Conservation (phyloP, 2,113 vertebrate species). For the Lucifuga dentata region DNA sequence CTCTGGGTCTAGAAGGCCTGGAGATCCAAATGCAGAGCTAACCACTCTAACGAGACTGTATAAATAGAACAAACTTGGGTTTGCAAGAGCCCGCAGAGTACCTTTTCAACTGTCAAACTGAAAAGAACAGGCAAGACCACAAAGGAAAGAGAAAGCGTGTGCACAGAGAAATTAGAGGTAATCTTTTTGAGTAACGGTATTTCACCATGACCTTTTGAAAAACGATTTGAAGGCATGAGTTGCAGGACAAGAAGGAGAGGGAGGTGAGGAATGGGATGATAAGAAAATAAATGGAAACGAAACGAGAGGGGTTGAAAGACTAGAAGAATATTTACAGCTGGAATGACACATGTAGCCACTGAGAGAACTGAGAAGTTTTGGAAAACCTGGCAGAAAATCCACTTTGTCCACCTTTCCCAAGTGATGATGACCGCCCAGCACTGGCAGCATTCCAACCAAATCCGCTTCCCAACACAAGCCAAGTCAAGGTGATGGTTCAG, state of each 20-base stretch:
- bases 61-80: constrained; percentile 66
- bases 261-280: constrained; percentile 13
- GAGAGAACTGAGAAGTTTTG: constrained; percentile 16
- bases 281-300: constrained; percentile 56
- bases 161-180: constrained; percentile 17
- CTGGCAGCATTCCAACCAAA: constrained; percentile 37
- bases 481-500: constrained; percentile 61
- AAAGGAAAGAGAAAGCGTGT: background rate
- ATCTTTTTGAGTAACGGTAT: constrained; percentile 45
- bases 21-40: constrained; percentile 50
- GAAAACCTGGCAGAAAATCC: constrained; percentile 46
- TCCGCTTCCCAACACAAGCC: constrained; percentile 34
- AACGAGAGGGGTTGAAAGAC: constrained; percentile 48
- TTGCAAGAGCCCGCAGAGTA: constrained; percentile 49
- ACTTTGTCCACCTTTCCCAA: constrained; percentile 42
- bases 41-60: constrained; percentile 57
- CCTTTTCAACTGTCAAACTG: constrained; percentile 37
- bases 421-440: background rate
- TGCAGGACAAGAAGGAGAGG: constrained; percentile 14
- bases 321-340: constrained; percentile 55
- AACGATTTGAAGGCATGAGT: too few relatives aligned
- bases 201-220: constrained; percentile 28
- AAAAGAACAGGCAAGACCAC: constrained; percentile 19
- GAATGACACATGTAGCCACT: constrained; percentile 23
- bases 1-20: constrained; percentile 25